Evolutionary conservation across 1,140 invertebrate genomes (phyloP), one percentile per base, ranked within the genome.

Genomic region (Panagrolaimus sp.): DNA sequence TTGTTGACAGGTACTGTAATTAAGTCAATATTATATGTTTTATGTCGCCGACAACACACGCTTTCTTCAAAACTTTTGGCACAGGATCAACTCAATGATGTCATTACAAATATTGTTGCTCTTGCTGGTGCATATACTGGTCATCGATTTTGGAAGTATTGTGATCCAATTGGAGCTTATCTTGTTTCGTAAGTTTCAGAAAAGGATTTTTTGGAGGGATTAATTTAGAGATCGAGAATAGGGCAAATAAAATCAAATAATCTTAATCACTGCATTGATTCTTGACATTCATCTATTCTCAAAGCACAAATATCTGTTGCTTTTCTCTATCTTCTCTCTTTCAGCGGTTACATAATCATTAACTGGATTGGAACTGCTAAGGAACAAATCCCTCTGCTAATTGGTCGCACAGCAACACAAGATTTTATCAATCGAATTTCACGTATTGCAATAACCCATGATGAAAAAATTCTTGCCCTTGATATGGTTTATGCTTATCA

Each of bases 401-500:
- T 63, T 43, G 62, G 62, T 7, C 27, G 16, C 14, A 20, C 38
- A 14, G 62, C 27, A 5, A n/a, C 27, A 11, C 27, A 16, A 27
- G 27, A 63, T 23, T 43, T 31, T n/a, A 43, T 63, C 1, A 43
- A 43, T 38, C 62, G 62, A 42, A 63, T 63, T 63, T 63, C 38
- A 14, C 27, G 42, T 3, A 63, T 63, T 42, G 62, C 62, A 38
- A 63, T 43, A 0, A 43, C 20, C 27, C 62, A 63, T 42, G 9
- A 31, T 8, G 42, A 63, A n/a, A 16, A 20, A 20, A 63, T 63
- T 14, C 7, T 9, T 9, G 62, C 62, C 8, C 9, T 63, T 8
- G 62, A 63, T 43, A 42, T 63, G 27, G 62, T 43, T 11, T 42
- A 43, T 63, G 42, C 38, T n/a, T 63, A 63, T 63, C 62, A 63